Evolutionary conservation across 2,888 invertebrate species (phyloP).

Genomic region (Tillus elongatus): DNA sequence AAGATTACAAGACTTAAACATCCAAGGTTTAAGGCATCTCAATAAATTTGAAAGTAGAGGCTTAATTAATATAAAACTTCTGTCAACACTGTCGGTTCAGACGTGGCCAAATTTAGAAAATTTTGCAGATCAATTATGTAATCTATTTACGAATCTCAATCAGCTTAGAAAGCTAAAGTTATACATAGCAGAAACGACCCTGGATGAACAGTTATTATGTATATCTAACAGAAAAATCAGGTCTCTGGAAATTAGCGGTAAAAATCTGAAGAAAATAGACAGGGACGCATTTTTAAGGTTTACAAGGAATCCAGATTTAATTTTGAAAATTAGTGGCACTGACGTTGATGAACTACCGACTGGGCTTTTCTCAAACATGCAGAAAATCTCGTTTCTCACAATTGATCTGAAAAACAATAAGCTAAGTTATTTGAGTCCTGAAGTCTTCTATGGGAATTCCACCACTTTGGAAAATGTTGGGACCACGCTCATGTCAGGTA

Average conservation of each 20-base stretch:
- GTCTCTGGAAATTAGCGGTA: conserved; percentile 71
- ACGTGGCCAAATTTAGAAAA: conserved; percentile 68
- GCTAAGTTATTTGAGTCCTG: conserved; percentile 68
- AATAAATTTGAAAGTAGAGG: conserved; percentile 68
- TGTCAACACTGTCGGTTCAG: conserved; percentile 62
- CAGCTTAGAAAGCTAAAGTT: conserved; percentile 67
- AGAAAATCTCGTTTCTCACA: conserved; percentile 69
- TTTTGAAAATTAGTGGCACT: conserved; percentile 67
- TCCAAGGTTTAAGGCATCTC: conserved; percentile 63
- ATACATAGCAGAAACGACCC: conserved; percentile 61
- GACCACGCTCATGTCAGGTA: conserved; percentile 75
- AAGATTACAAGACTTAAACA: conserved; percentile 64
- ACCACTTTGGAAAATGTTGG: conserved; percentile 82
- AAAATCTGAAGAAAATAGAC: conserved; percentile 62
- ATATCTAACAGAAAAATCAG: conserved; percentile 70
- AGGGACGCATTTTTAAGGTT: conserved; percentile 69
- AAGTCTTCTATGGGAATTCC: conserved; percentile 78
- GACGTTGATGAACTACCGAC: conserved; percentile 70
- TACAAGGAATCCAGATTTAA: conserved; percentile 64
- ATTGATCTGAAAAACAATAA: conserved; percentile 76
- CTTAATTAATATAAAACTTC: conserved; percentile 59
- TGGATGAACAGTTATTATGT: conserved; percentile 68
- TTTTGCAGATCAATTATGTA: conserved; percentile 51
- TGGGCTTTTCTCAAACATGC: conserved; percentile 67
- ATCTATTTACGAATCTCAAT: conserved; percentile 61